Percentiles rank a stretch among this genome's conserved stretches.
phyloP scores from a whole-genome alignment of 2,113 vertebrate genomes.

The Tupaia chinensis region DNA sequence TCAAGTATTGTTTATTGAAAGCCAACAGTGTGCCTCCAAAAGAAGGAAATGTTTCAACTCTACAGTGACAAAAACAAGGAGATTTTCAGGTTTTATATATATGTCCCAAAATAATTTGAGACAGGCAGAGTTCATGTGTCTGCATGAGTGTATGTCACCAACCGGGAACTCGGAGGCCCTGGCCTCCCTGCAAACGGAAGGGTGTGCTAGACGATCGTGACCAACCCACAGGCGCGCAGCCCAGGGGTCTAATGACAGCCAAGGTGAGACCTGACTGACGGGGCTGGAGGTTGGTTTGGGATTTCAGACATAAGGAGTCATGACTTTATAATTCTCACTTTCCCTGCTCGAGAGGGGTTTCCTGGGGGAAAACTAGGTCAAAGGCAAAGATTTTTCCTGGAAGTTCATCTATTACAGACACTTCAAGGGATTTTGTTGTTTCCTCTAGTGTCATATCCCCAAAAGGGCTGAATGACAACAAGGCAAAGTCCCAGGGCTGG shows the following conservation, averaged over 20 bases:
- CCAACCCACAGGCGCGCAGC: neutral
- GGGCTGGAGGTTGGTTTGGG: accelerated
- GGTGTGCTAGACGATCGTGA: neutral
- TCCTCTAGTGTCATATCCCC: neutral
- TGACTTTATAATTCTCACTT: neutral
- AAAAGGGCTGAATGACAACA: neutral
- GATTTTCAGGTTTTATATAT: neutral
- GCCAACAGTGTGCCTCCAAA: neutral
- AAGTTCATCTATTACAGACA: neutral
- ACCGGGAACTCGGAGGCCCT: neutral
- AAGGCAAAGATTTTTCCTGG: neutral
- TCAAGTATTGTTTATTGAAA: neutral
- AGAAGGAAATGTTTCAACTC: neutral
- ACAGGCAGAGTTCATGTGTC: neutral
- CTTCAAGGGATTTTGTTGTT: neutral
- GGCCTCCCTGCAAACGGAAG: neutral
- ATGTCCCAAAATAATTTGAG: neutral
- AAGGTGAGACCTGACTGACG: neutral
- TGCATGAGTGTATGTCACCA: neutral
- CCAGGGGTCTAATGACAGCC: neutral
- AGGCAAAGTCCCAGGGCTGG: neutral
- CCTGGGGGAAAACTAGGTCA: neutral
- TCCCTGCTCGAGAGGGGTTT: neutral
- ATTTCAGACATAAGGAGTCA: neutral
- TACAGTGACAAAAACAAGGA: neutral